phyloP scores from a whole-genome alignment of 2,113 vertebrate species.

The Penelope pileata region DNA sequence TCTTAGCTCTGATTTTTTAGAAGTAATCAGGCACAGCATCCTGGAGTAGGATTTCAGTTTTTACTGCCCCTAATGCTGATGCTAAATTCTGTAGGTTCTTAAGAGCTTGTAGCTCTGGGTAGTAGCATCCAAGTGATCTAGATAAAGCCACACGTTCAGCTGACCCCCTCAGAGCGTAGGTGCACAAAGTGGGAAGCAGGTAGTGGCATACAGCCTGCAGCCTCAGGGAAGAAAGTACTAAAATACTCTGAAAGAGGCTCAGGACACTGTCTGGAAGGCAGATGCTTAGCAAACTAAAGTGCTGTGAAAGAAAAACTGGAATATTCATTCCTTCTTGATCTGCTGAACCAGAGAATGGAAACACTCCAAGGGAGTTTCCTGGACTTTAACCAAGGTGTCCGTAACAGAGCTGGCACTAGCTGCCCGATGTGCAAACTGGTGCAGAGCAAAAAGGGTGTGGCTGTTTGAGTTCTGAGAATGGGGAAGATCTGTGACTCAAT shows the following conservation, averaged over 20 bases:
- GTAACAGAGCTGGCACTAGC: neutral
- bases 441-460: neutral
- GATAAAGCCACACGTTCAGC: neutral
- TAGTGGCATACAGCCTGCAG: neutral
- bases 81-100: neutral
- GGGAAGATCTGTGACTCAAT: neutral
- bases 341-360: neutral
- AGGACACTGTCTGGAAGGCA: neutral
- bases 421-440: neutral
- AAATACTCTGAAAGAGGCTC: neutral
- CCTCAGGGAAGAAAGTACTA: neutral
- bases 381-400: conserved; percentile 8
- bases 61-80: neutral
- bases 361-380: conserved; percentile 16
- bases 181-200: neutral
- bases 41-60: neutral
- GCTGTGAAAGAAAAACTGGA: neutral
- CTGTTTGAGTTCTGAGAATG: neutral
- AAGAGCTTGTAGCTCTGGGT: neutral
- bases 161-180: neutral
- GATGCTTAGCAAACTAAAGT: neutral
- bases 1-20: neutral
- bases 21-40: neutral
- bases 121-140: neutral
- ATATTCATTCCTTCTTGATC: neutral